These are phyloP conservation scores for Myotis vivesi DNA, from an alignment of 2,797 vertebrate species.

Conservation along the genomic window DNA sequence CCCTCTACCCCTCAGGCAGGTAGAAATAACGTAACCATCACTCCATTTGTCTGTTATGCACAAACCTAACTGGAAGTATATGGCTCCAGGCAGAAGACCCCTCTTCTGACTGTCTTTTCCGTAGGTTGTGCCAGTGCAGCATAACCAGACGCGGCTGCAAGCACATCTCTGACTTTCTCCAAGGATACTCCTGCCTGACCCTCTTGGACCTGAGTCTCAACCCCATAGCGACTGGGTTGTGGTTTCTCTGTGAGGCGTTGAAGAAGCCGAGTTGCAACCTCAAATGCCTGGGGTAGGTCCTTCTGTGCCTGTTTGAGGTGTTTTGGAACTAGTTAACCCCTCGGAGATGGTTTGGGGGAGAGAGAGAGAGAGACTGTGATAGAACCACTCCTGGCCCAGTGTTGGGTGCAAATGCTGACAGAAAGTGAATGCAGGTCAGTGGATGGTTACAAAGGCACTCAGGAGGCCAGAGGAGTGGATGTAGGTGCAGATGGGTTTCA, in stretches of 20 bases:
- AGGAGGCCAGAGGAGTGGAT: background rate
- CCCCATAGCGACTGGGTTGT: background rate
- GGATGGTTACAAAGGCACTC: background rate
- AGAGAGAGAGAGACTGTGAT: too few relatives aligned
- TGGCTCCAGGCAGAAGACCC: fast-evolving
- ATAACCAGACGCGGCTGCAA: background rate
- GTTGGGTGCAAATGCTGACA: background rate
- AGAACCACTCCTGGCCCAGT: fast-evolving
- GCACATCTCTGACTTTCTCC: background rate
- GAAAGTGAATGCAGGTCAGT: background rate
- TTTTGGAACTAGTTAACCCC: background rate
- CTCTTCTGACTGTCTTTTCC: fast-evolving
- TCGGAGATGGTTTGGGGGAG: background rate
- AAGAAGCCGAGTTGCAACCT: background rate
- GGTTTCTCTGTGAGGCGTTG: constrained; percentile 16
- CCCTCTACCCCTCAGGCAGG: background rate
- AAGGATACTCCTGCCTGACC: background rate
- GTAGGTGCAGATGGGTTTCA: background rate
- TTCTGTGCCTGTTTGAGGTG: background rate
- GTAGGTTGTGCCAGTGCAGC: background rate
- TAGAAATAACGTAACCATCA: background rate
- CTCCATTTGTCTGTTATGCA: fast-evolving
- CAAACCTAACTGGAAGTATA: fast-evolving
- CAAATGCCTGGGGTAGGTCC: background rate
- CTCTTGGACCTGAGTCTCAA: constrained; percentile 34